Percentiles rank a stretch among this genome's conserved stretches.
Evolutionary conservation across 2,888 invertebrate species (phyloP).

Genomic region (Limnephilus marmoratus): DNA sequence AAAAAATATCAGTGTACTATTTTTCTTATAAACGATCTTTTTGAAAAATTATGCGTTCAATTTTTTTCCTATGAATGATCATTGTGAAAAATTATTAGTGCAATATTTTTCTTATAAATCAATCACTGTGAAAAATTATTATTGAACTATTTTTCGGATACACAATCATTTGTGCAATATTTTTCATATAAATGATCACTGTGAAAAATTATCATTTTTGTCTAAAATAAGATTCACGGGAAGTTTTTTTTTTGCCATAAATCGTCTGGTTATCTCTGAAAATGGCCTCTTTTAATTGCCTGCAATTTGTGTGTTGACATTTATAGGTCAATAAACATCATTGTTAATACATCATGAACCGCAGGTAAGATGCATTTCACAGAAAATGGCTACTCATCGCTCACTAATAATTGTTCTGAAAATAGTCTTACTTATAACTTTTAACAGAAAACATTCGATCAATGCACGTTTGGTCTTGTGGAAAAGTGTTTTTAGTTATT

Average conservation of each 20-base stretch:
- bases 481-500: not conserved
- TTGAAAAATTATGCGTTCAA: no score
- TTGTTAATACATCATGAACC: not conserved
- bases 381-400: not conserved
- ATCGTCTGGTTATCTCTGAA: not conserved
- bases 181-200: no score
- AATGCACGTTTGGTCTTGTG: not conserved
- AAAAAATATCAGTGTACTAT: not conserved
- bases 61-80: no score
- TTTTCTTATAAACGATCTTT: not conserved
- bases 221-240: not conserved
- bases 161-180: no score
- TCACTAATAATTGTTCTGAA: not conserved
- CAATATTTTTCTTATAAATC: no score
- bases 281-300: not conserved
- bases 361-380: not conserved
- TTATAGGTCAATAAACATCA: no score
- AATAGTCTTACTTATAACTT: not conserved
- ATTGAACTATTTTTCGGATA: no score
- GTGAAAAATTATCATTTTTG: no score
- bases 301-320: not conserved
- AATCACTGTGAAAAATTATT: no score
- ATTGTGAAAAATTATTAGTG: no score
- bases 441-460: not conserved
- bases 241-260: not conserved